These are phyloP conservation scores for Gobionotothen gibberifrons DNA, from an alignment of 2,797 vertebrate species.

Conservation along the genomic window DNA sequence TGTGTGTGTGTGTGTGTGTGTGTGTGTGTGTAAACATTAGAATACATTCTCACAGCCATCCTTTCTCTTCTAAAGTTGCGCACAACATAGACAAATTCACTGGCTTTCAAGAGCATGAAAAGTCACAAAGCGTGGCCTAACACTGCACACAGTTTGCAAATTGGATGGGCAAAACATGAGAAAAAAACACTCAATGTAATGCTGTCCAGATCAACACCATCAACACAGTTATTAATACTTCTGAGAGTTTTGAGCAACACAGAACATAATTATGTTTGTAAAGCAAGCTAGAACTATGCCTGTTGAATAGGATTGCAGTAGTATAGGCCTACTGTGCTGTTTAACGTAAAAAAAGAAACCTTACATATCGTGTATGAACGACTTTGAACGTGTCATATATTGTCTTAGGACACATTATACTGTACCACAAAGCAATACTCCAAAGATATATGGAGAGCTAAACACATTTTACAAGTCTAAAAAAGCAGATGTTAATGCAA, in stretches of 20 bases:
- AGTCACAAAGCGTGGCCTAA: not conserved
- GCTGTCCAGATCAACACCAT: not conserved
- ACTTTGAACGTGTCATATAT: not conserved
- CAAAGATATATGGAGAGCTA: not conserved
- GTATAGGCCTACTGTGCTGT: not conserved
- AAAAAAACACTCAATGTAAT: not conserved
- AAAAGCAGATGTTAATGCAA: not conserved
- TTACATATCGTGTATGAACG: not conserved
- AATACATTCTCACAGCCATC: not conserved
- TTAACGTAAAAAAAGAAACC: not conserved
- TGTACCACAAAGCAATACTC: not conserved
- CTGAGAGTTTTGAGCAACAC: not conserved
- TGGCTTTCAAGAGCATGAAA: not conserved
- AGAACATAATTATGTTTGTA: not conserved
- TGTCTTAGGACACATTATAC: not conserved
- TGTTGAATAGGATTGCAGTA: not conserved
- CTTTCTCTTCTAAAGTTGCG: constrained; percentile 7
- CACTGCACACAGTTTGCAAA: not conserved
- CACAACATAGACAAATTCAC: not conserved
- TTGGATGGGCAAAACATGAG: not conserved
- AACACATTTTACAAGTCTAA: not conserved
- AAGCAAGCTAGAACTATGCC: not conserved
- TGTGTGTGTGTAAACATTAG: not conserved
- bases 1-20: not conserved
- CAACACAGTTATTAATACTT: not conserved